Conservation (phyloP, 2,888 invertebrate species). For the Eristalis intricaria region DNA sequence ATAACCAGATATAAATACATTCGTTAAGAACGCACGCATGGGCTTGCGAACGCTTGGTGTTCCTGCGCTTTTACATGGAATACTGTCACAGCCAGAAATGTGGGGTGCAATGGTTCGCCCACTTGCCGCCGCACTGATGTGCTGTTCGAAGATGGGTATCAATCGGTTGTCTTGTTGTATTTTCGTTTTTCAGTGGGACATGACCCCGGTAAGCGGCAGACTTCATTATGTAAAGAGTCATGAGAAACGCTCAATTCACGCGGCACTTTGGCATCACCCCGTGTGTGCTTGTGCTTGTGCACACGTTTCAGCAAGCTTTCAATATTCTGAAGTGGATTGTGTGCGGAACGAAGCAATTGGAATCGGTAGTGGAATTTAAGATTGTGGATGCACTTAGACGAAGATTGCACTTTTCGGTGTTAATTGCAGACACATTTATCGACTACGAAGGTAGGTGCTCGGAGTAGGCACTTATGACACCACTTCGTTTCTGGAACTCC, state of each 20-base stretch:
- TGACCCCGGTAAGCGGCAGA: conserved; percentile 11
- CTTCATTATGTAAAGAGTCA: conserved; percentile 24
- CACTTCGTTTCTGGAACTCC: too few relatives aligned
- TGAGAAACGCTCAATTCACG: background rate
- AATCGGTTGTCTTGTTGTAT: conserved; percentile 7
- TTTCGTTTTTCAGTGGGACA: conserved; percentile 6
- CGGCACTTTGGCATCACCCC: background rate
- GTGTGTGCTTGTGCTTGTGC: background rate
- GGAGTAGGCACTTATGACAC: too few relatives aligned
- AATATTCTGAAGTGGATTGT: background rate
- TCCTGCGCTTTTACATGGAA: background rate
- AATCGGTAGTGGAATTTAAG: too few relatives aligned
- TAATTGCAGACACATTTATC: too few relatives aligned
- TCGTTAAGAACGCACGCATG: background rate
- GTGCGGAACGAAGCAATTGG: background rate
- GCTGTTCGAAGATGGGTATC: background rate
- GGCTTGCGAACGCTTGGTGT: background rate
- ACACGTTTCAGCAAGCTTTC: background rate
- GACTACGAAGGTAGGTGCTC: too few relatives aligned
- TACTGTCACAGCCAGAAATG: conserved; percentile 1
- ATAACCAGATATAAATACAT: conserved; percentile 33
- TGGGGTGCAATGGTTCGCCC: background rate
- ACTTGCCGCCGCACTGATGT: background rate
- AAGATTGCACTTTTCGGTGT: too few relatives aligned
- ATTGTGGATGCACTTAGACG: too few relatives aligned